phyloP scores from a whole-genome alignment of 2,797 vertebrate genomes.

The Labeo calbasu region DNA sequence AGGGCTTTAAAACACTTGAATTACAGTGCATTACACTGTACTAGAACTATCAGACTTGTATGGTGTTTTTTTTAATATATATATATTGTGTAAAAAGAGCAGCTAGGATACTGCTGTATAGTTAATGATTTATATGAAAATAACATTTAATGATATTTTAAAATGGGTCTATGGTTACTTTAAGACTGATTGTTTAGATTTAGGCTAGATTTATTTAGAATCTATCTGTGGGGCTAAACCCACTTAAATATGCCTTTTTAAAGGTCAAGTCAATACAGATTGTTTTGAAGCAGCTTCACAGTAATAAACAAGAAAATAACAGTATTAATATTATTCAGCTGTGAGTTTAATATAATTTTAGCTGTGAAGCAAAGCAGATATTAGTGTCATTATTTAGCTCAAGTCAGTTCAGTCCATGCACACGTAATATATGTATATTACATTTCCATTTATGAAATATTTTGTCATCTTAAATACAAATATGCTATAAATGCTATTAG shows the following conservation, averaged over 20 bases:
- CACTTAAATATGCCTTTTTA: not conserved
- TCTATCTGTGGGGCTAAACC: not conserved
- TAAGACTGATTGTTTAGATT: not conserved
- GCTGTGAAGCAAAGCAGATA: not conserved
- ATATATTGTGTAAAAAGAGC: too few species aligned
- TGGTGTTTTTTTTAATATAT: too few species aligned
- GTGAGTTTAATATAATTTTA: not conserved
- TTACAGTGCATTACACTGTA: not conserved
- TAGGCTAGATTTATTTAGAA: not conserved
- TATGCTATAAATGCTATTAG: not conserved
- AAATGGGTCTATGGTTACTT: not conserved
- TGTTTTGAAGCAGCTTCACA: not conserved
- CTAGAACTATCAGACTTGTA: not conserved
- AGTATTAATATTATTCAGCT: not conserved
- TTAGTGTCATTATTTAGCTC: not conserved
- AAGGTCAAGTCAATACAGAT: not conserved
- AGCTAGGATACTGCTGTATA: too few species aligned
- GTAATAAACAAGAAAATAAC: not conserved
- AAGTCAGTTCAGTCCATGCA: not conserved
- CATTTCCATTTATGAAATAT: not conserved
- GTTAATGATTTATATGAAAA: not conserved
- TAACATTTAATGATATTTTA: not conserved
- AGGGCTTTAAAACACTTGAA: not conserved
- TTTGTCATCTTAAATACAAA: not conserved
- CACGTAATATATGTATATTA: not conserved